Evolutionary conservation across 2,888 invertebrate genomes (phyloP).

Genomic region (Panopea generosa): DNA sequence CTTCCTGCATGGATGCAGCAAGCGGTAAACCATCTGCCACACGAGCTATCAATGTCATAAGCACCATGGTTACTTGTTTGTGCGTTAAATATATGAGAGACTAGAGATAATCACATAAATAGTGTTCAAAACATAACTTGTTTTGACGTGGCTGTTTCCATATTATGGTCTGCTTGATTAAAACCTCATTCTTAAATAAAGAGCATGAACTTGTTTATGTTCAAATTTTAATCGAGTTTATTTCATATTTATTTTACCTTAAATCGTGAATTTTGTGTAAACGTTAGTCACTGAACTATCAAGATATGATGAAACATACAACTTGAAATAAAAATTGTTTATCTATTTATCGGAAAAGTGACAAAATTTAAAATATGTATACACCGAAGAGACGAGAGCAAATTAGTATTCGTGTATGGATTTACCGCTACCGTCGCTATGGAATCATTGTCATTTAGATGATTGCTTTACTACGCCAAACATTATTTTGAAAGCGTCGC

Average conservation of each 20-base stretch:
- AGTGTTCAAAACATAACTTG: slow-evolving; percentile 17
- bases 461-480: background rate
- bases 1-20: slow-evolving; percentile 99
- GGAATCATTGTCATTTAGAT: background rate
- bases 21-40: slow-evolving; percentile 97
- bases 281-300: too few species aligned
- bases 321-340: too few species aligned
- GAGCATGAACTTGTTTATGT: background rate
- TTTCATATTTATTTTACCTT: too few species aligned
- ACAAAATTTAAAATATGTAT: too few species aligned
- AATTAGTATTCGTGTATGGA: background rate
- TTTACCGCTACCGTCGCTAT: slow-evolving; percentile 2
- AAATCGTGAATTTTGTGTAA: too few species aligned
- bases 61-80: slow-evolving; percentile 90
- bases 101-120: background rate
- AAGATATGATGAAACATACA: too few species aligned
- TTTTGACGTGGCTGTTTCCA: slow-evolving; percentile 56
- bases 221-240: too few species aligned
- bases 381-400: background rate
- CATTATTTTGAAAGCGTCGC: too few species aligned
- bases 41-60: slow-evolving; percentile 99
- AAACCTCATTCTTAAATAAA: background rate
- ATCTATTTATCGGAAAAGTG: too few species aligned
- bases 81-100: too few species aligned
- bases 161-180: slow-evolving; percentile 35